These are phyloP conservation scores for Scarus forsteni DNA, from an alignment of 2,797 vertebrate species.

Conservation along the genomic window DNA sequence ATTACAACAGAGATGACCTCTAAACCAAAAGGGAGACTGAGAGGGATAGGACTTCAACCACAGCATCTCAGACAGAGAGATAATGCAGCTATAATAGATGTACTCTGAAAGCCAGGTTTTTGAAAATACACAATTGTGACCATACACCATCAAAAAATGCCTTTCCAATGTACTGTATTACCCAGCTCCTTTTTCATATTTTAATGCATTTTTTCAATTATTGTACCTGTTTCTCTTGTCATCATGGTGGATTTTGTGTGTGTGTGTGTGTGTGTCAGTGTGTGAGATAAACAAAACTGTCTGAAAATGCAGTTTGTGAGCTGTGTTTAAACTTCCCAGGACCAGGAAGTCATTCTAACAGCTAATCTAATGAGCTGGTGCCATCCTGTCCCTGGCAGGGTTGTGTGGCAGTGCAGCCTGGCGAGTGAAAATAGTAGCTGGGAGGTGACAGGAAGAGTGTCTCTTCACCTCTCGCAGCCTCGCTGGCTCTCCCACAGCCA, in stretches of 20 bases:
- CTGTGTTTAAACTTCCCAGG: slow-evolving; percentile 39
- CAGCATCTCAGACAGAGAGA: too few species aligned
- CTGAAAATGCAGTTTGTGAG: slow-evolving; percentile 45
- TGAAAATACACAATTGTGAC: too few species aligned
- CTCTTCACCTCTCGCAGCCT: slow-evolving; percentile 69
- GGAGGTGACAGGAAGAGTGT: slow-evolving; percentile 75
- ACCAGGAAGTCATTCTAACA: slow-evolving; percentile 69
- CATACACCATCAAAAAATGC: too few species aligned
- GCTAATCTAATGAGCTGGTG: slow-evolving; percentile 72
- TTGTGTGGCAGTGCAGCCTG: slow-evolving; percentile 49
- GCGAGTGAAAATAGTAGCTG: slow-evolving; percentile 69
- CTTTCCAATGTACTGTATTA: too few species aligned
- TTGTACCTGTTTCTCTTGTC: slow-evolving; percentile 18
- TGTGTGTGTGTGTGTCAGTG: slow-evolving; percentile 6
- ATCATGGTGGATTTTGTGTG: background rate
- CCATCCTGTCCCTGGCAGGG: slow-evolving; percentile 73
- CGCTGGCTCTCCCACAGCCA: slow-evolving; percentile 56
- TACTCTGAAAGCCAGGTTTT: too few species aligned
- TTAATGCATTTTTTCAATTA: too few species aligned
- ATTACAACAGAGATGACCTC: too few species aligned
- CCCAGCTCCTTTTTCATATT: too few species aligned
- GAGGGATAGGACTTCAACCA: too few species aligned
- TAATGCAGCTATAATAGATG: too few species aligned
- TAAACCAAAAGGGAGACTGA: too few species aligned
- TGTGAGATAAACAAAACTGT: slow-evolving; percentile 51